Percentiles rank a stretch among this genome's conserved stretches.
These are phyloP conservation scores for Nixonia krombeini DNA, from an alignment of 1,140 invertebrate genomes.

Conservation along the genomic window DNA sequence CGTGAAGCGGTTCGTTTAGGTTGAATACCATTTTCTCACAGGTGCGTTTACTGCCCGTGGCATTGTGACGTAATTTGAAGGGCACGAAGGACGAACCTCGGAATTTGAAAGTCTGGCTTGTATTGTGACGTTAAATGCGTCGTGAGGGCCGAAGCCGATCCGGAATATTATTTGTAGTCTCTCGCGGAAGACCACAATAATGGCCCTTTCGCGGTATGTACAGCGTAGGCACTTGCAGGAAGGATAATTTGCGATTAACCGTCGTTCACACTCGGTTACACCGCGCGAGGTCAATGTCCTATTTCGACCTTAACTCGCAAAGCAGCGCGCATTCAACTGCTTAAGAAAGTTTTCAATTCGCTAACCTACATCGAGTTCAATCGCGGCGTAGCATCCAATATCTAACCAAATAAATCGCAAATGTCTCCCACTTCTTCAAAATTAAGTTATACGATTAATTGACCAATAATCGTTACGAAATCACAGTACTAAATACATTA, in stretches of 20 bases:
- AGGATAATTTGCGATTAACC: constrained; percentile 49
- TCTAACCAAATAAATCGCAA: no score
- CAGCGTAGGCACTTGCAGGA: constrained; percentile 36
- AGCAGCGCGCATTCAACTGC: constrained; percentile 49
- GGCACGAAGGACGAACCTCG: no score
- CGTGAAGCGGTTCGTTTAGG: no score
- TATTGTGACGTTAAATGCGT: constrained; percentile 35
- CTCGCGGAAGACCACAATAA: constrained; percentile 33
- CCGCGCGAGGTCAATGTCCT: constrained; percentile 59
- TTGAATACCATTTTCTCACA: no score
- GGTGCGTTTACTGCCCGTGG: no score
- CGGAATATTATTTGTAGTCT: constrained; percentile 33
- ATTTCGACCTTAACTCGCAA: constrained; percentile 60
- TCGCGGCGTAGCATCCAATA: no score
- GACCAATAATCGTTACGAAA: no score
- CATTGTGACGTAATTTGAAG: no score
- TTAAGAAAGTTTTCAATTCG: constrained; percentile 55
- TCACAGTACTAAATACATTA: no score
- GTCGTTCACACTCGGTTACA: constrained; percentile 51
- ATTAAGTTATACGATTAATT: no score
- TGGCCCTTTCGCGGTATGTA: constrained; percentile 34
- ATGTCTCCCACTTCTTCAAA: no score
- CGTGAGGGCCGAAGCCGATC: constrained; percentile 26
- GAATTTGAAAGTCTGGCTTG: no score
- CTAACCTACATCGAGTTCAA: constrained; percentile 55